These are phyloP conservation scores for Lepetodrilus schrolli DNA, from an alignment of 2,888 invertebrate genomes.

Conservation along the genomic window DNA sequence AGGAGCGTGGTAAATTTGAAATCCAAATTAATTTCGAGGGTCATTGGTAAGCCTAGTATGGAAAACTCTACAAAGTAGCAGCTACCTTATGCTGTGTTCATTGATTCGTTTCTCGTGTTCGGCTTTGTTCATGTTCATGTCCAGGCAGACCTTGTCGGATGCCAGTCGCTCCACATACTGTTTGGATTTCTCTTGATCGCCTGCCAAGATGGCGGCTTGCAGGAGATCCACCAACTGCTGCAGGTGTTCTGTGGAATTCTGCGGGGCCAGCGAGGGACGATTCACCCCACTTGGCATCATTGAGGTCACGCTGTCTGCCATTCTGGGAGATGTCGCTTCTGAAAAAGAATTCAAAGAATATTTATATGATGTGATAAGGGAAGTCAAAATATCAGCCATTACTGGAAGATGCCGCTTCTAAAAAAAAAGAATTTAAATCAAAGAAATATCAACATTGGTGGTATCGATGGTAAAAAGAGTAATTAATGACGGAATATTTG, in stretches of 20 bases:
- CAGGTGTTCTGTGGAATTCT: conserved; percentile 39
- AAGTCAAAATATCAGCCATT: too few relatives aligned
- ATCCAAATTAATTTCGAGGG: too few relatives aligned
- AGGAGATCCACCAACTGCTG: conserved; percentile 40
- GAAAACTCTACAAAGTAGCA: too few relatives aligned
- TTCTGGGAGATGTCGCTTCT: neutral
- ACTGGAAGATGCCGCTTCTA: too few relatives aligned
- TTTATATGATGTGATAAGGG: too few relatives aligned
- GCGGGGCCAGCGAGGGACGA: conserved; percentile 12
- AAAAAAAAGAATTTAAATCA: too few relatives aligned
- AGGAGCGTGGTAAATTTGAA: too few relatives aligned
- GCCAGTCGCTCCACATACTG: conserved; percentile 49
- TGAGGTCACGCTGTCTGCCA: neutral
- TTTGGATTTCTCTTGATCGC: conserved; percentile 47
- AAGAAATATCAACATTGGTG: too few relatives aligned
- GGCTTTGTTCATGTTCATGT: conserved; percentile 38
- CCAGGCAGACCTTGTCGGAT: conserved; percentile 40
- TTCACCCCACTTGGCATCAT: neutral
- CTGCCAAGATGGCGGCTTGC: conserved; percentile 50
- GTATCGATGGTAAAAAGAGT: too few relatives aligned
- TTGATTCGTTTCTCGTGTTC: neutral
- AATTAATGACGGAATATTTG: too few relatives aligned
- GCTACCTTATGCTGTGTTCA: conserved; percentile 35
- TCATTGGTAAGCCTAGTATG: too few relatives aligned
- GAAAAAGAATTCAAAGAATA: too few relatives aligned